Base-by-base conservation (phyloP, 37 sponge, comb jelly and placozoan genomes). In the Ephydatia muelleri region DNA sequence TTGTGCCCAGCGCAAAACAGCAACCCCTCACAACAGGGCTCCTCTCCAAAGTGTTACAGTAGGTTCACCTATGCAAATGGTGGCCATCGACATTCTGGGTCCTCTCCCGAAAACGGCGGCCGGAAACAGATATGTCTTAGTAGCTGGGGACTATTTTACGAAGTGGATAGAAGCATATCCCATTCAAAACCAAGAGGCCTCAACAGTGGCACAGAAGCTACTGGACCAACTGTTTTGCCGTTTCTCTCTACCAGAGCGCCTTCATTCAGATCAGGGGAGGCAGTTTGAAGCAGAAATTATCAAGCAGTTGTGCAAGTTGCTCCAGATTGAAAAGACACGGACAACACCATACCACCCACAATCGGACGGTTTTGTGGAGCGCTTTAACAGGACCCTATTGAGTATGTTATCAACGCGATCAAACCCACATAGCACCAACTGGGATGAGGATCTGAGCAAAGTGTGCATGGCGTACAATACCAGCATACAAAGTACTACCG, bases 261-360 rank as follows among this genome's bases (percentile, higher is more conserved):
- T 90, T 5, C 76, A 85, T 76, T 90, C 57, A 27, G 82, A 85
- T 27, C 82, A 85, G 37, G 90, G 81, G 6, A 65, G 67, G 36
- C 85, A 89, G 39, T 89, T 89, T 74, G 85, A 84, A 64, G 79
- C 83, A 4, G 38, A 73, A 25, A 8, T 89, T 4, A 19, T 89
- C 28, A 30, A 79, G 36, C 81, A 89, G 36, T 57, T 89, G 8
- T 89, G 90, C 40, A 65, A 38, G 29, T 14, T 84, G 27, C 68
- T 89, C 25, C 13, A 65, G 9, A 78, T 89, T n/a, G 25, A 75
- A 69, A 89, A 89, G 72, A 75, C 76, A 3, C 19, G 85, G 25
- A 90, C 82, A 31, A 75, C 90, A 13, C 80, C 91, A 22, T 84
- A 85, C 69, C 91, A 91, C 75, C 87, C 87, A 4, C 85, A 87